Conservation (phyloP, 2,888 invertebrate genomes). For the Sphaerophoria rueppellii region DNA sequence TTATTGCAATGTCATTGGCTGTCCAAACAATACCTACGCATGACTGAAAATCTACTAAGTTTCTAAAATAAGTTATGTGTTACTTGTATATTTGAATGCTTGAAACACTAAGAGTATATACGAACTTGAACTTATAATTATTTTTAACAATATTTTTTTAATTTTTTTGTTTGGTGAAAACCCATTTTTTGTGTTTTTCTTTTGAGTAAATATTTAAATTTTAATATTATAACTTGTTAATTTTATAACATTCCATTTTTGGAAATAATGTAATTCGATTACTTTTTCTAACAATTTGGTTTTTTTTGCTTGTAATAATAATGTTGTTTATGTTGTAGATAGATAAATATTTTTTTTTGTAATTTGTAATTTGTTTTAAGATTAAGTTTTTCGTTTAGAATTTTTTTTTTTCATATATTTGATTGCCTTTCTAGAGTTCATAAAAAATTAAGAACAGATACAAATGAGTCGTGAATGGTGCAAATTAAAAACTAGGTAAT, state of each 20-base stretch:
- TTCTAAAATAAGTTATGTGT: conserved; percentile 47
- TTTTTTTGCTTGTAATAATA: conserved; percentile 38
- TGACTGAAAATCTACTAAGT: conserved; percentile 27
- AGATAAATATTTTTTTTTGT: conserved; percentile 74
- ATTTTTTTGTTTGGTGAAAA: conserved; percentile 39
- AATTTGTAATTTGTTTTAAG: conserved; percentile 66
- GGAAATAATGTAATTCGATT: conserved; percentile 50
- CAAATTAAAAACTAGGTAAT: conserved; percentile 8
- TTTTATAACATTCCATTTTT: conserved; percentile 41
- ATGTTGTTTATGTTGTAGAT: conserved; percentile 54
- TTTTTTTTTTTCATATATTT: conserved; percentile 48
- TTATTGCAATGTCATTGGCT: background rate
- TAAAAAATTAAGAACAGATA: conserved; percentile 33
- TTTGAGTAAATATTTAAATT: conserved; percentile 65
- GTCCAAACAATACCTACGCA: conserved; percentile 26
- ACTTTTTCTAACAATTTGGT: conserved; percentile 29
- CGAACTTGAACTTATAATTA: conserved; percentile 43
- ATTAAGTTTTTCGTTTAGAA: conserved; percentile 60
- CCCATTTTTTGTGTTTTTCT: conserved; percentile 35
- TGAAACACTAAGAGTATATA: conserved; percentile 46
- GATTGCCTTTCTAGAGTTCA: conserved; percentile 64
- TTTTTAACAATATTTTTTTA: conserved; percentile 61
- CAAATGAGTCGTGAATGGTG: conserved; percentile 26
- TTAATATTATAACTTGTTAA: too few relatives aligned
- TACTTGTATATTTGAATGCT: conserved; percentile 25